A percentile compares a stretch with the other conserved stretches of the same genome.
Conservation (phyloP, 2,113 vertebrate genomes). For the Oncorhynchus keta region DNA sequence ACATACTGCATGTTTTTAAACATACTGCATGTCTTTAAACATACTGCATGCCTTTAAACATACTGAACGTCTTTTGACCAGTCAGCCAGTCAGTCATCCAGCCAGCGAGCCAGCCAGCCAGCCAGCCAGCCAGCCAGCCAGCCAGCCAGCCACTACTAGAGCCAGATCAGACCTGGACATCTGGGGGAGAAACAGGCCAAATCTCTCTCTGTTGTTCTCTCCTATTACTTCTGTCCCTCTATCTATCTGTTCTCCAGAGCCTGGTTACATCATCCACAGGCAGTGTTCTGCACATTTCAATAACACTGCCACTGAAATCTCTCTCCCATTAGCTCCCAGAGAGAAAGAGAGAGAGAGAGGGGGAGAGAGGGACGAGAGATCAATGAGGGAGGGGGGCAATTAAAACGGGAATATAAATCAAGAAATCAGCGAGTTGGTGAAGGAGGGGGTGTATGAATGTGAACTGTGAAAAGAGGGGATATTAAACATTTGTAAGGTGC, state of each 20-base stretch:
- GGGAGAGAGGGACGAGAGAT: neutral
- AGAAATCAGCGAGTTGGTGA: neutral
- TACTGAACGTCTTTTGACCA: neutral
- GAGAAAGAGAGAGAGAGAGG: neutral
- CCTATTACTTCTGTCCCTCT: constrained; percentile 60
- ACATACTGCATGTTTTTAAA: no score
- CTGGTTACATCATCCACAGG: constrained; percentile 63
- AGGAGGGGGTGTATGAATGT: neutral
- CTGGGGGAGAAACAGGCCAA: constrained; percentile 59
- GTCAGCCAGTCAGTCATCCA: constrained; percentile 50
- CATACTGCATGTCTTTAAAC: no score
- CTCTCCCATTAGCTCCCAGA: neutral
- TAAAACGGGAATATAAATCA: neutral
- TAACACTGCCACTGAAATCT: constrained; percentile 51
- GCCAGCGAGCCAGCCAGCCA: no score
- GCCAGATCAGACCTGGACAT: constrained; percentile 67
- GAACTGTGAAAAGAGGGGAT: neutral
- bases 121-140: neutral
- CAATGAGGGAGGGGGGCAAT: neutral
- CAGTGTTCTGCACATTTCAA: constrained; percentile 62
- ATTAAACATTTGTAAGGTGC: neutral
- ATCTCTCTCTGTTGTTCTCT: constrained; percentile 23
- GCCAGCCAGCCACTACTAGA: constrained; percentile 40
- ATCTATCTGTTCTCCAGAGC: constrained; percentile 50
- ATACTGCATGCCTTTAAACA: no score